Percentiles rank a stretch among this genome's conserved stretches.
Evolutionary conservation across 2,797 vertebrate species (phyloP).

Genomic region (Danio tinwini): DNA sequence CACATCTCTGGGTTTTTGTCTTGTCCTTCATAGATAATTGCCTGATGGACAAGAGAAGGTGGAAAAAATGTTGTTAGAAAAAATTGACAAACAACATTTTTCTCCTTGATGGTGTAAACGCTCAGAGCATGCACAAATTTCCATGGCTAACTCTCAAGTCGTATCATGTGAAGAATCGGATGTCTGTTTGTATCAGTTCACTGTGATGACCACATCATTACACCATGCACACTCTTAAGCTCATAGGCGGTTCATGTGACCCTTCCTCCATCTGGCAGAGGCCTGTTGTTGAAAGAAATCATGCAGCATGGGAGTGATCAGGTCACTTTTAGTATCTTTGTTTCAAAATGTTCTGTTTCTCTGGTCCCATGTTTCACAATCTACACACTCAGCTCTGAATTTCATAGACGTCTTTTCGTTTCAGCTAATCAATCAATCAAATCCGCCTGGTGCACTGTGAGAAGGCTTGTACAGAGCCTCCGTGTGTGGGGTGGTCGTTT

Average conservation of each 20-base stretch:
- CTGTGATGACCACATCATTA: constrained; percentile 46
- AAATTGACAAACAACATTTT: constrained; percentile 26
- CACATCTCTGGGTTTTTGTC: constrained; percentile 99
- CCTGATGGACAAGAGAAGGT: constrained; percentile 70
- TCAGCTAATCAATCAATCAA: constrained; percentile 49
- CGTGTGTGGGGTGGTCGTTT: constrained; percentile 29
- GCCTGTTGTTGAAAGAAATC: constrained; percentile 44
- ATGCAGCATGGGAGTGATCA: constrained; percentile 53
- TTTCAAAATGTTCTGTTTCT: constrained; percentile 42
- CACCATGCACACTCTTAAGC: constrained; percentile 16
- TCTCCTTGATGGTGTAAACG: background rate
- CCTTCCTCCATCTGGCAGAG: constrained; percentile 53
- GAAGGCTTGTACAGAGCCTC: constrained; percentile 32
- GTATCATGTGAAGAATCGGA: constrained; percentile 41
- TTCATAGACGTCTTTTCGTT: constrained; percentile 48
- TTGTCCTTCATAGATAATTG: constrained; percentile 97
- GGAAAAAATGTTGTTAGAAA: constrained; percentile 35
- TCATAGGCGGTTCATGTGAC: constrained; percentile 29
- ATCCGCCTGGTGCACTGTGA: constrained; percentile 39
- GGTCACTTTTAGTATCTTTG: constrained; percentile 38
- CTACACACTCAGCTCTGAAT: constrained; percentile 13
- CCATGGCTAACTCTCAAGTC: constrained; percentile 43
- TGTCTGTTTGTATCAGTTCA: constrained; percentile 42
- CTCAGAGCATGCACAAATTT: background rate
- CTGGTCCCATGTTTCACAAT: background rate